phyloP scores from a whole-genome alignment of 1,140 invertebrate genomes.

The Delia radicum region DNA sequence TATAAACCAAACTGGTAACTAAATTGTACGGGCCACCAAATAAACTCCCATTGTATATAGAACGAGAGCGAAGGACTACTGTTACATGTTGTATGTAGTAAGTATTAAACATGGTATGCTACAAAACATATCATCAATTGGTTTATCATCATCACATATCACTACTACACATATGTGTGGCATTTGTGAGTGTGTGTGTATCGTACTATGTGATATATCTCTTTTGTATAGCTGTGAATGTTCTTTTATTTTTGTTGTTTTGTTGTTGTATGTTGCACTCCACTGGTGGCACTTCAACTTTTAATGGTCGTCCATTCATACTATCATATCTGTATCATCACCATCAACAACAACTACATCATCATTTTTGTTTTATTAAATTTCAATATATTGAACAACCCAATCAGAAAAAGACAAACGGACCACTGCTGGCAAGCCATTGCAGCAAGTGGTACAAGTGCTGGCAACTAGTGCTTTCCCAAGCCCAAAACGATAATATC shows the following conservation, averaged over 20 bases:
- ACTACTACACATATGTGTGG: not conserved
- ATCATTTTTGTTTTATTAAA: conserved; percentile 20
- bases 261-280: not conserved
- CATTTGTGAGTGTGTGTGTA: not conserved
- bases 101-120: not conserved
- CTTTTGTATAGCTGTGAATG: not conserved
- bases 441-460: no score
- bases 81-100: not conserved
- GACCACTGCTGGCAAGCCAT: no score
- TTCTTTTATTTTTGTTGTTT: not conserved
- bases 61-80: not conserved
- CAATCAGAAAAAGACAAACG: no score
- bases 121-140: conserved; percentile 5
- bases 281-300: not conserved
- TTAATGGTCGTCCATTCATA: conserved; percentile 1
- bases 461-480: no score
- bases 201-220: not conserved
- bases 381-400: conserved; percentile 12
- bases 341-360: not conserved
- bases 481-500: no score
- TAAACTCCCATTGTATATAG: not conserved
- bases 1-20: no score
- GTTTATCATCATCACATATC: conserved; percentile 6
- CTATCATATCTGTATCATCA: not conserved
- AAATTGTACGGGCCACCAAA: not conserved